Percentiles rank a stretch among this genome's conserved stretches.
Conservation (phyloP, 2,113 vertebrate species). For the Athene noctua region DNA sequence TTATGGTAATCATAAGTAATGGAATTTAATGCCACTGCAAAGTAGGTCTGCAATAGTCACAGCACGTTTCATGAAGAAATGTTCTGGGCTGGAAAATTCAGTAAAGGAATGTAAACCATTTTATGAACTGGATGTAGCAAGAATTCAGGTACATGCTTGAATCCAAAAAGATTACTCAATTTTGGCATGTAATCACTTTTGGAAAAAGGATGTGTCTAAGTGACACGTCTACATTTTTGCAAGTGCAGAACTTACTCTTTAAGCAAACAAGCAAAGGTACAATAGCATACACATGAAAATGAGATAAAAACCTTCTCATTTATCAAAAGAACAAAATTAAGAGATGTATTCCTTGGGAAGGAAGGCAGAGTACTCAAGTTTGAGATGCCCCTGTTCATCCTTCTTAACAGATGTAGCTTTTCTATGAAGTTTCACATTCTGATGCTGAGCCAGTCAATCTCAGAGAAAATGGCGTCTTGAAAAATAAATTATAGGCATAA, state of each 20-base stretch:
- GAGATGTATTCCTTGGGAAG: neutral
- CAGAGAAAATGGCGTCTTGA: neutral
- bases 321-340: neutral
- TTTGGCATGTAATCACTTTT: neutral
- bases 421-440: neutral
- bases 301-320: neutral
- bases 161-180: neutral
- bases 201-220: neutral
- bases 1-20: neutral
- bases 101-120: neutral
- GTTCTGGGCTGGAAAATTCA: neutral
- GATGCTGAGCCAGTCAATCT: neutral
- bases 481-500: neutral
- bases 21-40: neutral
- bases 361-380: neutral
- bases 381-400: neutral
- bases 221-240: neutral
- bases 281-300: neutral
- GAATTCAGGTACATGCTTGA: neutral
- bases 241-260: neutral
- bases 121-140: neutral
- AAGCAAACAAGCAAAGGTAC: neutral
- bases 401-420: neutral
- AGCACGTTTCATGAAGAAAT: neutral
- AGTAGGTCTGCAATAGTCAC: neutral